Evolutionary conservation across 2,888 invertebrate species (phyloP).

Genomic region (Lepidochrysops patricia): DNA sequence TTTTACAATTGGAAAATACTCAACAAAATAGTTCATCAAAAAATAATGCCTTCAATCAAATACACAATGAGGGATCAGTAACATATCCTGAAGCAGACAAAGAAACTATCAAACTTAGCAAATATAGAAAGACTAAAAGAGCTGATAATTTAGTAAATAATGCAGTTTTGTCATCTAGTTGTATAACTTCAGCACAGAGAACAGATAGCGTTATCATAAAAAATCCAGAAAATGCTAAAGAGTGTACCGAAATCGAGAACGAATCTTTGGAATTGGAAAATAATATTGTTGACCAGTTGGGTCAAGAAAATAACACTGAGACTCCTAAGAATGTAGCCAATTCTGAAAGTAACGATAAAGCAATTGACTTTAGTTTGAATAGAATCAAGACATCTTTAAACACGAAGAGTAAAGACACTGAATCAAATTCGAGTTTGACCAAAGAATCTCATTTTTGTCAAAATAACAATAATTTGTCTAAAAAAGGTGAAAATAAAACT

Average conservation of each 20-base stretch:
- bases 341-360: conserved; percentile 29
- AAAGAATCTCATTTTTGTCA: background rate
- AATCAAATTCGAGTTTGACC: background rate
- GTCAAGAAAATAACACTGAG: background rate
- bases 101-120: conserved; percentile 52
- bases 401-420: background rate
- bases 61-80: conserved; percentile 20
- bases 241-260: conserved; percentile 25
- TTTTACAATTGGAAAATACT: conserved; percentile 31
- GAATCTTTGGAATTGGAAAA: conserved; percentile 12
- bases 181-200: conserved; percentile 28
- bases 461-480: background rate
- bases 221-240: conserved; percentile 58
- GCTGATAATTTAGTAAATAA: conserved; percentile 26
- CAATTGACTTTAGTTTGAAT: conserved; percentile 53
- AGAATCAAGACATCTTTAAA: conserved; percentile 28
- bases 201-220: conserved; percentile 67
- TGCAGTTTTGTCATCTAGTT: background rate
- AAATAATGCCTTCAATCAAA: background rate
- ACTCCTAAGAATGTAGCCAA: background rate
- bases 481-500: background rate
- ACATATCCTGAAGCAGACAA: conserved; percentile 31
- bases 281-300: background rate
- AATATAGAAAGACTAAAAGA: conserved; percentile 51
- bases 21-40: background rate